Base-by-base conservation (phyloP, 1,140 invertebrate species). In the Cryptotermes secundus region DNA sequence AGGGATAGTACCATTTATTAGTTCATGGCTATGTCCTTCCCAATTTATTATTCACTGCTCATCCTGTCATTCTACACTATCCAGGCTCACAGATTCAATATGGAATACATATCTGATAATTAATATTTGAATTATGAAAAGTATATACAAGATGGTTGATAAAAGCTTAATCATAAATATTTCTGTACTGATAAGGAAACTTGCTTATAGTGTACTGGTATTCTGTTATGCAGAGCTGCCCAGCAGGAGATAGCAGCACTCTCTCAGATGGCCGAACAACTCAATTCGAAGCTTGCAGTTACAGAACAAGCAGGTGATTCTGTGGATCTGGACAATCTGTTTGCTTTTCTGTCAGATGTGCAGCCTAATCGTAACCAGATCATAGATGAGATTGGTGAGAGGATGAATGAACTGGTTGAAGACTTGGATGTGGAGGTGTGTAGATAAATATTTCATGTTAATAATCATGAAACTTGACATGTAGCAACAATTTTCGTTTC, bases 261-360 rank as follows among this genome's bases (percentile, higher is more conserved):
- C 42, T 93, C 94, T 9, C 92, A 95, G 85, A 94, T 96, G 91
- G 94, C 95, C 0, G 94, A 96, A 88, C 94, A 95, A 85, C 90
- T 95, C 85, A 95, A 95, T 88, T 92, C 92, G 3, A 94, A 93
- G 79, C 90, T 93, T 86, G 89, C 89, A 10, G 80, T 80, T 36
- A 83, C 84, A 0, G 65, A 85, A 81, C 89, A 91, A 53, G 89
- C 90, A 19, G 90, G 92, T 12, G 93, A 96, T 84, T 95, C 96
- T 1, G 95, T 98, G 0, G 97, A 98, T 88, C 91, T 99, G 82
- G 97, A 99, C 89, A 97, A 97, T 90, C 91, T 99, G 87, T 99
- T 98, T 90, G 96, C 96, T 81, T 99, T 99, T 88, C 91, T 99
- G 16, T 96, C 96, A 0, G 96, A 97, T 85, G 94, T 96, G 26